Evolutionary conservation across 2,113 vertebrate genomes (phyloP).

Genomic region (Carettochelys insculpta): DNA sequence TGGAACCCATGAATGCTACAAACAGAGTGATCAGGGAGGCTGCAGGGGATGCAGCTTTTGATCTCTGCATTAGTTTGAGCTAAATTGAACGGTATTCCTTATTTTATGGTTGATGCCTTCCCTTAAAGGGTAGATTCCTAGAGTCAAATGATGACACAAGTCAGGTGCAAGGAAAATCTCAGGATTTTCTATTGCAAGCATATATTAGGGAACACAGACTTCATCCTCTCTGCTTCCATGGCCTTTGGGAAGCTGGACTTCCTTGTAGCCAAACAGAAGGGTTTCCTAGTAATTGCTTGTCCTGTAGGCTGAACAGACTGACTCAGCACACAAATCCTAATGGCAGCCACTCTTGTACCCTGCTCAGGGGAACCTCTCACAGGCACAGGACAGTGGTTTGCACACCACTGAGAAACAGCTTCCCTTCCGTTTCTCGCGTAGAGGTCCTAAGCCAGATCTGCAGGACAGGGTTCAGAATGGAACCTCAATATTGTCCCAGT

Average conservation of each 20-base stretch:
- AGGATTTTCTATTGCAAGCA: neutral
- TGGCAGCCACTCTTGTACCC: too few relatives aligned
- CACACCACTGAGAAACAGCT: neutral
- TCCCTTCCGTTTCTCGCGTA: neutral
- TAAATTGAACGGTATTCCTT: neutral
- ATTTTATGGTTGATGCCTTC: neutral
- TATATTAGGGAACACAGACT: neutral
- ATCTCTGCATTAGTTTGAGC: neutral
- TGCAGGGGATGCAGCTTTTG: neutral
- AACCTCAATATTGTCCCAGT: neutral
- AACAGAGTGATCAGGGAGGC: too few relatives aligned
- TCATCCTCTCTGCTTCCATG: rapidly evolving
- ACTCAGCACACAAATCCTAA: neutral
- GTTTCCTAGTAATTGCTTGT: neutral
- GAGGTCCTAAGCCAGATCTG: neutral
- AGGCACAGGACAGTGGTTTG: neutral
- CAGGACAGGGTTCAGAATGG: neutral
- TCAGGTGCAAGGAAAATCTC: neutral
- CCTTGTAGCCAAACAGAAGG: neutral
- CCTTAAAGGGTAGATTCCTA: neutral
- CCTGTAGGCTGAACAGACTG: neutral
- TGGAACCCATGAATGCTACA: neutral
- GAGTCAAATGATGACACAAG: rapidly evolving
- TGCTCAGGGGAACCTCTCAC: neutral
- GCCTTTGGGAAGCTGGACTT: rapidly evolving